Evolutionary conservation across 2,888 invertebrate genomes (phyloP).

Genomic region (Hypena proboscidalis): DNA sequence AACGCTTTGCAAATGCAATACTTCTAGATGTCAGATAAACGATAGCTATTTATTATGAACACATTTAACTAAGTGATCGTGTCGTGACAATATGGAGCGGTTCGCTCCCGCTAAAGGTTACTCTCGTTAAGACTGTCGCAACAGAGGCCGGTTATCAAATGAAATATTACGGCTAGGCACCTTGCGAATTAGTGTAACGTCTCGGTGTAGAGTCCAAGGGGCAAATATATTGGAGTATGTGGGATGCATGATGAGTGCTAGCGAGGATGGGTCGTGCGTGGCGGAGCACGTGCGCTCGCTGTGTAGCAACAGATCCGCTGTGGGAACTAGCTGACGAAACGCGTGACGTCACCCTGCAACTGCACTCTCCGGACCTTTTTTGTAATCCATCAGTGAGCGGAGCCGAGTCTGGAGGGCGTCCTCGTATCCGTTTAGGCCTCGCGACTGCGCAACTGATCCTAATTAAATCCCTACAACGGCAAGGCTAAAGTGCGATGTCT

Average conservation of each 20-base stretch:
- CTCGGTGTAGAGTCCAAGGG: conserved; percentile 17
- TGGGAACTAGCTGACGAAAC: conserved; percentile 74
- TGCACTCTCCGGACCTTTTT: conserved; percentile 70
- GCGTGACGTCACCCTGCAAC: conserved; percentile 64
- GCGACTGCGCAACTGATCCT: conserved; percentile 82
- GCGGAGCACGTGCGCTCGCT: conserved; percentile 46
- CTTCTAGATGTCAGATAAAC: conserved; percentile 64
- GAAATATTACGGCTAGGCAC: conserved; percentile 50
- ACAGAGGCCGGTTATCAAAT: conserved; percentile 58
- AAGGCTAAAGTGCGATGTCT: conserved; percentile 83
- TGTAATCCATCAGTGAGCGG: conserved; percentile 77
- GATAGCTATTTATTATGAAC: conserved; percentile 71
- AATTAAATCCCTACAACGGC: conserved; percentile 84
- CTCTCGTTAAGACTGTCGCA: conserved; percentile 79
- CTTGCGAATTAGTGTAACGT: conserved; percentile 19
- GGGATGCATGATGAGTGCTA: conserved; percentile 13
- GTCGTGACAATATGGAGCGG: conserved; percentile 80
- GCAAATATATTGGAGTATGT: conserved; percentile 9
- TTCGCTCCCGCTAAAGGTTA: conserved; percentile 79
- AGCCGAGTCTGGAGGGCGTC: conserved; percentile 73
- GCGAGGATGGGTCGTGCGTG: conserved; percentile 29
- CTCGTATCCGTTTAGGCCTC: conserved; percentile 83
- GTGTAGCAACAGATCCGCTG: conserved; percentile 60
- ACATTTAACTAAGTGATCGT: conserved; percentile 66
- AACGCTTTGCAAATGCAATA: conserved; percentile 58